Percentiles rank a stretch among this genome's conserved stretches.
Conservation (phyloP, 2,113 vertebrate species). For the Sakesphorus luctuosus region DNA sequence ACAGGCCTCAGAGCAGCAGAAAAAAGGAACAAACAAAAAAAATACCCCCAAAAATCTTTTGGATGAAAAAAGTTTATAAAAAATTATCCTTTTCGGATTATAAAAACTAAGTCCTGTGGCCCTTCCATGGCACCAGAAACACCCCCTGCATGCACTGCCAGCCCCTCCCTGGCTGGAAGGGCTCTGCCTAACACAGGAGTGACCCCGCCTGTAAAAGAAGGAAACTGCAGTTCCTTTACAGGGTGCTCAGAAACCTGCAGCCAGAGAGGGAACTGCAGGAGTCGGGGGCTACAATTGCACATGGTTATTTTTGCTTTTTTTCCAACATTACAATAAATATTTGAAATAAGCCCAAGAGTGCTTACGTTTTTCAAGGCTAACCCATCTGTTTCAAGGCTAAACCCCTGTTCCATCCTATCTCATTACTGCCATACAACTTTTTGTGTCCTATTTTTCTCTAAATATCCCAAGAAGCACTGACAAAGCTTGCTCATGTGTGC, state of each 20-base stretch:
- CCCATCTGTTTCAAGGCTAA: background rate
- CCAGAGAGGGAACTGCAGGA: background rate
- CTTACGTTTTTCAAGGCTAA: background rate
- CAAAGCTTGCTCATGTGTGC: background rate
- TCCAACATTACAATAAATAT: accelerated
- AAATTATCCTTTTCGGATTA: too few relatives aligned
- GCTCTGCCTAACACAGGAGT: background rate
- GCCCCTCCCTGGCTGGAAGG: accelerated
- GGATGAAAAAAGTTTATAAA: background rate
- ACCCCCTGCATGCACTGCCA: accelerated
- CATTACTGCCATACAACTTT: background rate
- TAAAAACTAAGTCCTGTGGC: background rate
- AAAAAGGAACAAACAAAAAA: background rate
- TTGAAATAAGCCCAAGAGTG: background rate
- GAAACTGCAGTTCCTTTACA: background rate
- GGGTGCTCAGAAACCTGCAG: background rate
- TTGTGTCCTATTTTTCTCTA: background rate
- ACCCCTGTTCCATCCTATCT: background rate
- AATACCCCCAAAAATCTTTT: accelerated
- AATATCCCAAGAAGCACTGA: background rate
- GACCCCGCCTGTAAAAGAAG: background rate
- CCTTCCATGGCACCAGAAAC: accelerated
- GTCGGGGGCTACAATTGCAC: too few relatives aligned
- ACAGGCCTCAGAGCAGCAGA: background rate
- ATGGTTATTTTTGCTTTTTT: background rate